Evolutionary conservation across 2,113 vertebrate genomes (phyloP).

Genomic region (Centropus unirufus): DNA sequence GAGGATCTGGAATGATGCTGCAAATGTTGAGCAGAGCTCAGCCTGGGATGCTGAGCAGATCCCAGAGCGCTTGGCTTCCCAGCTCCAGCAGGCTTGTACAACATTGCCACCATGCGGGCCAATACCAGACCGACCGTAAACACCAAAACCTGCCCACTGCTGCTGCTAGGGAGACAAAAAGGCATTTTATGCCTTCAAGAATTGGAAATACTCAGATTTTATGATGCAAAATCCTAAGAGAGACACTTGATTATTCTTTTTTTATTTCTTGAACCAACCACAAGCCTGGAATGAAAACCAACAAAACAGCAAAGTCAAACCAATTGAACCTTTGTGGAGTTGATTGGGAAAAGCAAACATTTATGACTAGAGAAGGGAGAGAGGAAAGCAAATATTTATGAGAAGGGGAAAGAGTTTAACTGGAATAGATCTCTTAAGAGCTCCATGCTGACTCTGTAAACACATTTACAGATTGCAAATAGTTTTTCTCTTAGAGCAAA

Average conservation of each 20-base stretch:
- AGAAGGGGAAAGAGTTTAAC: not conserved
- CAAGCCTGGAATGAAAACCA: not conserved
- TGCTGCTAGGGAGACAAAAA: not conserved
- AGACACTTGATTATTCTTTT: not conserved
- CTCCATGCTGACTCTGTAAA: not conserved
- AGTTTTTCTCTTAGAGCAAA: not conserved
- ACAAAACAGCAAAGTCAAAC: not conserved
- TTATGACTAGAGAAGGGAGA: not conserved
- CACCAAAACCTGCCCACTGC: not conserved
- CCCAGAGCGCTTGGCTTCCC: too few species aligned
- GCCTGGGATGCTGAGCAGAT: not conserved
- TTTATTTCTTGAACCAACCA: not conserved
- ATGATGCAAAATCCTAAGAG: not conserved
- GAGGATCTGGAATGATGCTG: not conserved
- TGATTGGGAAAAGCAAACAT: not conserved
- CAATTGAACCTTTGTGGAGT: not conserved
- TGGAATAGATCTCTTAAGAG: not conserved
- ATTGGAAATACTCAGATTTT: not conserved
- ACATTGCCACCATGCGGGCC: conserved; percentile 28
- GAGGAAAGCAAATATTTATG: not conserved
- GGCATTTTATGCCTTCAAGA: not conserved
- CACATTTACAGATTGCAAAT: not conserved
- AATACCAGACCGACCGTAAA: not conserved
- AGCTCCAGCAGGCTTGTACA: not conserved
- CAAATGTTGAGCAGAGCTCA: not conserved